These are phyloP conservation scores for Ptychodera flava DNA, from an alignment of 35 echinoderm and acorn worm species.

Conservation along the genomic window DNA sequence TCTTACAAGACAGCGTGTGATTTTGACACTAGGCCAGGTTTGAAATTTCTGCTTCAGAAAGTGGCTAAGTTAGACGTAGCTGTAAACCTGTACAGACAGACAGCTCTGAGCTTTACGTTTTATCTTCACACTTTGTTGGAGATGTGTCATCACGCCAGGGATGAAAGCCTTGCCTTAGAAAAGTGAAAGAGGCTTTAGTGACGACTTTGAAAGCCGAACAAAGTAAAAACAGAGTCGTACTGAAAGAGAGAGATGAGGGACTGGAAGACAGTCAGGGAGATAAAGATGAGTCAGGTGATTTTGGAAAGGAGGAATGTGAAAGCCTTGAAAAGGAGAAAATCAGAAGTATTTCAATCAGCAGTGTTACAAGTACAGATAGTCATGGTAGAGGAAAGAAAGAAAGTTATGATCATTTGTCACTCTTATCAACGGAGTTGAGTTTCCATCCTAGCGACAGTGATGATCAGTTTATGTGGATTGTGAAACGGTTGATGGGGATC, in stretches of 20 bases:
- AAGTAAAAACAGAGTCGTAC: not conserved
- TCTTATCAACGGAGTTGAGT: slow-evolving; percentile 44
- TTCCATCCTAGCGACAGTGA: slow-evolving; percentile 46
- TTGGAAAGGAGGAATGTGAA: not conserved
- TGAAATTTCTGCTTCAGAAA: slow-evolving; percentile 99
- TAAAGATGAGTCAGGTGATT: not conserved
- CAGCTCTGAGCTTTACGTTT: slow-evolving; percentile 95
- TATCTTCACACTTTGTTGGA: slow-evolving; percentile 94
- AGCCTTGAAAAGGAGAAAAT: not conserved
- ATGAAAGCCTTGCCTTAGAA: slow-evolving; percentile 42
- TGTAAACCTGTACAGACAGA: slow-evolving; percentile 92
- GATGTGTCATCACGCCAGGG: slow-evolving; percentile 71
- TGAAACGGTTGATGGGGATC: slow-evolving; percentile 79
- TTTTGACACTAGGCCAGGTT: slow-evolving; percentile 78
- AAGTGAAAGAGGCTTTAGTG: slow-evolving; percentile 19
- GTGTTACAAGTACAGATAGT: not conserved
- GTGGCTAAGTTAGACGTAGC: slow-evolving; percentile 93
- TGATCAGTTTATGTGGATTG: slow-evolving; percentile 57
- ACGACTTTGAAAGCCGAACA: not conserved
- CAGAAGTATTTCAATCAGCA: not conserved
- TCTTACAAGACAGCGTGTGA: slow-evolving; percentile 95
- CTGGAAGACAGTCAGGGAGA: not conserved
- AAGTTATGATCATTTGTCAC: not conserved
- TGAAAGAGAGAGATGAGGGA: not conserved
- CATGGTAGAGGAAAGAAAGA: not conserved